These are phyloP conservation scores for Connochaetes taurinus DNA, from an alignment of 2,113 vertebrate species.

Conservation along the genomic window DNA sequence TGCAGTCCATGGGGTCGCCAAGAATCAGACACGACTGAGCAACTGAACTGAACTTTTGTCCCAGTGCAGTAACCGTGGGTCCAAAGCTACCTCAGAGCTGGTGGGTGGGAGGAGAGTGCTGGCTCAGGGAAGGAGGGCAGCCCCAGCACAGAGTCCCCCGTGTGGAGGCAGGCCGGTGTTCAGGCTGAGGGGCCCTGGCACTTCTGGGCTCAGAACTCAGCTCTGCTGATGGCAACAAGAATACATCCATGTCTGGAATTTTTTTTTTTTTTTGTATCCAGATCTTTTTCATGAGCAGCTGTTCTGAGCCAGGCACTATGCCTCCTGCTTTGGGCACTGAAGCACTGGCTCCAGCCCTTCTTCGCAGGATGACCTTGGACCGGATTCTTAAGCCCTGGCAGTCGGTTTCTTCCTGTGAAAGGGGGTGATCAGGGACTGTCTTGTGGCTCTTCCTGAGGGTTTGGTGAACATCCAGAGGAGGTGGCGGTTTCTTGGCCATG, in stretches of 20 bases:
- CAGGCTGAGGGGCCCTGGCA: not conserved
- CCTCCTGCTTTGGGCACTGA: not conserved
- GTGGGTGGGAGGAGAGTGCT: not conserved
- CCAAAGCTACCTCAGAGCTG: not conserved
- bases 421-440: not conserved
- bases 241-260: accelerated
- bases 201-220: no score
- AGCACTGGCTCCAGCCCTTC: not conserved
- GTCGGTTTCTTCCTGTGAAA: not conserved
- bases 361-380: not conserved
- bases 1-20: accelerated
- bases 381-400: not conserved
- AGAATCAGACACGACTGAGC: not conserved
- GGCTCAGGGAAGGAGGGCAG: not conserved
- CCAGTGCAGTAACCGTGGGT: not conserved
- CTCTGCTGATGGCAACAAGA: accelerated
- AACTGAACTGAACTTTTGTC: not conserved
- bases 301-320: not conserved
- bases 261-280: not conserved
- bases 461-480: accelerated
- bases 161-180: accelerated
- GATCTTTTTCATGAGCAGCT: not conserved
- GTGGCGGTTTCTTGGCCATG: not conserved
- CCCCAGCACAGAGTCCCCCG: not conserved
- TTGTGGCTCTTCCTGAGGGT: not conserved